A percentile compares a stretch with the other conserved stretches of the same genome.
Evolutionary conservation across 1,140 invertebrate genomes (phyloP).

Genomic region (Bombus waltoni): DNA sequence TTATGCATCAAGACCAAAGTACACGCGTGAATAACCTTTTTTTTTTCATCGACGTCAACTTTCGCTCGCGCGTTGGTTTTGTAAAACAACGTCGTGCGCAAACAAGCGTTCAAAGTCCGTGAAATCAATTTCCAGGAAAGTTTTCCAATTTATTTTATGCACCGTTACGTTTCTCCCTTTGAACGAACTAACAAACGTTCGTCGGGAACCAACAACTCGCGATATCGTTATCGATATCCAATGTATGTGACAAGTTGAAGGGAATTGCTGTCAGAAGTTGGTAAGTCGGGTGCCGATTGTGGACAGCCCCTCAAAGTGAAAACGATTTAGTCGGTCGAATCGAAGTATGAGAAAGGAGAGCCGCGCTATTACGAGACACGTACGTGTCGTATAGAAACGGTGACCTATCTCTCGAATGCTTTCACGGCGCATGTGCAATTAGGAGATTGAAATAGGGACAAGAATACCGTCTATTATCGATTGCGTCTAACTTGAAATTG

Average conservation of each 20-base stretch:
- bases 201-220: not conserved
- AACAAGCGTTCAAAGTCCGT: not conserved
- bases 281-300: not conserved
- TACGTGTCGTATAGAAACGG: constrained; percentile 30
- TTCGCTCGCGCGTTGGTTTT: not conserved
- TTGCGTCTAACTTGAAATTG: not conserved
- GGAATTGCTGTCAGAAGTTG: not conserved
- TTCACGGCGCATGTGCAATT: constrained; percentile 45
- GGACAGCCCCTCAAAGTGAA: not conserved
- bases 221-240: not conserved
- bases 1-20: not conserved
- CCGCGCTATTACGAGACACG: constrained; percentile 19
- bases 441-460: not conserved
- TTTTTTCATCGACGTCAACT: not conserved
- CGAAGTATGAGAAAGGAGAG: not conserved
- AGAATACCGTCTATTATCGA: constrained; percentile 30
- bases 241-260: not conserved
- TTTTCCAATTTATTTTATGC: not conserved
- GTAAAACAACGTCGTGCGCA: not conserved
- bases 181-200: not conserved
- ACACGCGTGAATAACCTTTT: not conserved
- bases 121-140: not conserved
- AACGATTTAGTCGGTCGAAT: constrained; percentile 42
- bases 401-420: constrained; percentile 37
- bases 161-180: not conserved